These are phyloP conservation scores for Pholis gunnellus DNA, from an alignment of 2,113 vertebrate species.

Conservation along the genomic window DNA sequence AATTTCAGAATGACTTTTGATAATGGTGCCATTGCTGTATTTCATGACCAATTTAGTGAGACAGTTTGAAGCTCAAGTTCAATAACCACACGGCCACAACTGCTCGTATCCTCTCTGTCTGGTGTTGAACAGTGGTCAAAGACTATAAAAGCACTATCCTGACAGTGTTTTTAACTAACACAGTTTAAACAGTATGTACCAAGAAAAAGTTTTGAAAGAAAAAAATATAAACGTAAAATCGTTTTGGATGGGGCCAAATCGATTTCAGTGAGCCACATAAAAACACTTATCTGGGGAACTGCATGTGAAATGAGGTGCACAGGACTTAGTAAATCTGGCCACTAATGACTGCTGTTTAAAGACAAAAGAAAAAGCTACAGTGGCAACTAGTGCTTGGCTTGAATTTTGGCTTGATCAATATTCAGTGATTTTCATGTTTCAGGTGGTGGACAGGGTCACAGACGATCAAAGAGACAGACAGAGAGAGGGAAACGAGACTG, in stretches of 20 bases:
- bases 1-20: neutral
- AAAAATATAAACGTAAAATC: neutral
- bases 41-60: neutral
- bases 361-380: neutral
- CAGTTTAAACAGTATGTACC: neutral
- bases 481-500: slow-evolving; percentile 35
- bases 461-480: slow-evolving; percentile 30
- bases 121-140: neutral
- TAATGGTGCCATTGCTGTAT: neutral
- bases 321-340: neutral
- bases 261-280: neutral
- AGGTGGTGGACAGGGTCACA: slow-evolving; percentile 28
- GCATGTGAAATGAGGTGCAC: neutral
- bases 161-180: neutral
- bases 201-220: neutral
- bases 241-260: neutral
- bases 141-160: neutral
- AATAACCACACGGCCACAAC: neutral
- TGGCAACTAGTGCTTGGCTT: neutral
- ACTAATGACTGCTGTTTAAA: neutral
- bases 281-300: neutral
- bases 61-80: neutral
- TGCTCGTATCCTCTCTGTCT: neutral
- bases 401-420: slow-evolving; percentile 20
- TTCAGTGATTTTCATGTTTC: slow-evolving; percentile 31